These are phyloP conservation scores for Ptyas mucosa DNA, from an alignment of 2,113 vertebrate species.

Conservation along the genomic window DNA sequence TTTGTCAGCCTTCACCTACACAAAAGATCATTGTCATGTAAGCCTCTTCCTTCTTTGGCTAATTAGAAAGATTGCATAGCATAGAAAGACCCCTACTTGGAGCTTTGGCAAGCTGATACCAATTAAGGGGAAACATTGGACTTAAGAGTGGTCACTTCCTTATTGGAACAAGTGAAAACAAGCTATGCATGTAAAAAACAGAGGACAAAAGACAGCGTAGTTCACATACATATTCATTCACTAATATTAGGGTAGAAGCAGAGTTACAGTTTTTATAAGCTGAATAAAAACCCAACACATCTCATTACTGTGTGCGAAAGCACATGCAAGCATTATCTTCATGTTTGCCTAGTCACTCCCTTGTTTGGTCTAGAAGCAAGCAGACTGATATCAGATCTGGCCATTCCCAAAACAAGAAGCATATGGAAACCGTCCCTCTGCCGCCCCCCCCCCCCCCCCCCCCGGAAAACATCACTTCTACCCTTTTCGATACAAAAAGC, in stretches of 20 bases:
- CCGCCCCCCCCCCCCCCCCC: too few species aligned
- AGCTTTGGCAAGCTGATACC: neutral
- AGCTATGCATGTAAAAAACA: neutral
- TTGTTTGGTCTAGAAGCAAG: neutral
- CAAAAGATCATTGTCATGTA: neutral
- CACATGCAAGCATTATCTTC: neutral
- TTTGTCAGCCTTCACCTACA: neutral
- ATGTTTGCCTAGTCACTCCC: neutral
- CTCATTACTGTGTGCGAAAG: neutral
- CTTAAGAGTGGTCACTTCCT: neutral
- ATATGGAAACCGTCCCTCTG: neutral
- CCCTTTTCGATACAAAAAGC: neutral
- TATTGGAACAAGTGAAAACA: neutral
- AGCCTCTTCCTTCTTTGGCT: neutral
- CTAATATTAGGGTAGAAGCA: neutral
- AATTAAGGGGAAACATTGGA: neutral
- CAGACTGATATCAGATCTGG: neutral
- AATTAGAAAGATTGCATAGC: neutral
- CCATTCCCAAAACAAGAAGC: neutral
- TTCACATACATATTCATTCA: neutral
- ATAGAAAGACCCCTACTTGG: neutral
- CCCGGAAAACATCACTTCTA: neutral
- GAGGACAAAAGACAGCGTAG: neutral
- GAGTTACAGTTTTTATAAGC: neutral
- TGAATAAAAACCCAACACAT: neutral